Percentiles rank a stretch among this genome's conserved stretches.
Evolutionary conservation across 1,140 invertebrate species (phyloP).

Genomic region (Himalopsyche phryganea): DNA sequence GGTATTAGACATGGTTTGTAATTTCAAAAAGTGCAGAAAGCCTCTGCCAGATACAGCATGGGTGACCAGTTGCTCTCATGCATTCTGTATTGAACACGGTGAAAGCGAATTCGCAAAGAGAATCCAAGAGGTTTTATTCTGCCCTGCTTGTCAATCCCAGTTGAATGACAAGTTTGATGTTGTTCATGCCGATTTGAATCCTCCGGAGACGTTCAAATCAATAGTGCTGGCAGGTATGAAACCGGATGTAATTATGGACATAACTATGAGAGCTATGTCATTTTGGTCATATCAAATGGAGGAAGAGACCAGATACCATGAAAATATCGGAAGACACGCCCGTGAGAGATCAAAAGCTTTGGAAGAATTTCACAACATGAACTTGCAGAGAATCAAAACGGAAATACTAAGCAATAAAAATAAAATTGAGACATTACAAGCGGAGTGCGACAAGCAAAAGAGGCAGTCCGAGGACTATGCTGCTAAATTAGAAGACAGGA

Average conservation of each 20-base stretch:
- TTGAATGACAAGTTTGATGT: conserved; percentile 52
- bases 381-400: conserved; percentile 46
- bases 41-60: conserved; percentile 42
- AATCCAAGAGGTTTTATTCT: conserved; percentile 43
- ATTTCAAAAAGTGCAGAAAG: conserved; percentile 53
- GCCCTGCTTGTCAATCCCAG: conserved; percentile 51
- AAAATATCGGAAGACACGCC: conserved; percentile 45
- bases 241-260: conserved; percentile 52
- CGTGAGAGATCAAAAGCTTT: conserved; percentile 46
- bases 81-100: conserved; percentile 54
- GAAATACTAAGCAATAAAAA: conserved; percentile 47
- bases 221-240: conserved; percentile 52
- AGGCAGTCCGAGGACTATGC: conserved; percentile 47
- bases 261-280: conserved; percentile 52
- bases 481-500: conserved; percentile 45
- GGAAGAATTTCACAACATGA: conserved; percentile 47
- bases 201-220: conserved; percentile 50
- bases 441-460: conserved; percentile 45
- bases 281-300: conserved; percentile 55
- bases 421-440: conserved; percentile 45
- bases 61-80: conserved; percentile 56
- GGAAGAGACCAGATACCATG: conserved; percentile 50
- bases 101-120: conserved; percentile 49
- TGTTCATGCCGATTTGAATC: conserved; percentile 52
- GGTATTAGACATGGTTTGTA: conserved; percentile 49